Evolutionary conservation across 2,797 vertebrate species (phyloP), one percentile per base, ranked within the genome.

Genomic region (Philypnodon macrostomus): DNA sequence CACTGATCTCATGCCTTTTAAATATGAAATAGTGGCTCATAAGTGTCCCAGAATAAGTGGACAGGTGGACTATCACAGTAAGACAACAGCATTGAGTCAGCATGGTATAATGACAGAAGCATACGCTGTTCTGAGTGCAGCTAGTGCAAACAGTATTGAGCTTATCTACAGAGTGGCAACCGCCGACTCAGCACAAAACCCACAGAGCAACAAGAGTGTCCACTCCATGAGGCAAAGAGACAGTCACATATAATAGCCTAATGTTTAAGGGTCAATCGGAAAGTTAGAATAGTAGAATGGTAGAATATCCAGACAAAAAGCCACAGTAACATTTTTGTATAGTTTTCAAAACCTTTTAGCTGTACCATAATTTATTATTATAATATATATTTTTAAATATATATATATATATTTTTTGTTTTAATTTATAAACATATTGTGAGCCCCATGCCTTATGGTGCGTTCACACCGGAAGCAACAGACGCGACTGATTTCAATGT

Each of bases 51-150:
- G 51, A 73, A 58, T 71, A 67, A 63, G 60, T 51, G 45, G 70
- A 80, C 82, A 87, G 85, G 83, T 86, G 85, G 80, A 80, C 61
- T 33, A 27, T 7, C 76, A 60, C 79, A 39, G 74, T 40, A 53
- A 70, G 77, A 69, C 56, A 65, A 46, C 73, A 53, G 77, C 64
- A 36, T n/a, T 19, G 50, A 60, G 65, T 75, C 78, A 80, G 77
- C 69, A 44, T 47, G 30, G 68, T 53, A 74, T 53, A 74, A 48
- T 47, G 49, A 72, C 39, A 64, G 70, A 71, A 55, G 58, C 70
- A 71, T 68, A 63, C 58, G 47, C 56, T 73, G 61, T 44, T 18
- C 5, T 0, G 27, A 69, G 52, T 34, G 59, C 51, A 34, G 46
- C 63, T 41, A 34, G 55, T 1, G 16, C 63, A 68, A 63, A 77